phyloP scores from a whole-genome alignment of 1,140 invertebrate genomes.

The Drosophila parvula region DNA sequence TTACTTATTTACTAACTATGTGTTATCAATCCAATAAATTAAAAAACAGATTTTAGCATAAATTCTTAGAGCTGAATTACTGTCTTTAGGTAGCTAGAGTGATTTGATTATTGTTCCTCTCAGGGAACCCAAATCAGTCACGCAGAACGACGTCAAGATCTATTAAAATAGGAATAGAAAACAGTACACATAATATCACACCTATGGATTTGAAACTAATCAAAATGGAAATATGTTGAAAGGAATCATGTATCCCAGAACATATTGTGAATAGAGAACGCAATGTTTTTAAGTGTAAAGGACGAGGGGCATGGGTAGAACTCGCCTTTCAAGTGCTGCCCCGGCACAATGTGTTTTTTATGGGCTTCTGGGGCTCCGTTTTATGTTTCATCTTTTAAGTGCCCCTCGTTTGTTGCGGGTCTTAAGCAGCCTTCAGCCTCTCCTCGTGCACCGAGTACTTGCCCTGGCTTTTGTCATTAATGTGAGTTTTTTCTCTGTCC shows the following conservation, averaged over 20 bases:
- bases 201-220: too few relatives aligned
- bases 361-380: constrained; percentile 70
- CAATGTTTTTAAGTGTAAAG: constrained; percentile 20
- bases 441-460: constrained; percentile 44
- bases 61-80: too few relatives aligned
- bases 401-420: constrained; percentile 71
- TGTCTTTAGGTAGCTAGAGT: too few relatives aligned
- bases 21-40: too few relatives aligned
- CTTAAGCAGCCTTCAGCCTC: constrained; percentile 64
- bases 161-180: too few relatives aligned
- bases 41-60: too few relatives aligned
- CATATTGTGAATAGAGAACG: neutral
- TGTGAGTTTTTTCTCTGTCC: constrained; percentile 51
- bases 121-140: too few relatives aligned
- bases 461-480: constrained; percentile 59
- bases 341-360: constrained; percentile 79
- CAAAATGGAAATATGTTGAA: neutral
- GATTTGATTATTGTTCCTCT: too few relatives aligned
- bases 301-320: constrained; percentile 25
- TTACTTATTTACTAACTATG: too few relatives aligned
- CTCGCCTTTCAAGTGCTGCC: constrained; percentile 67
- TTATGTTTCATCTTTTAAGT: constrained; percentile 81
- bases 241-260: neutral
- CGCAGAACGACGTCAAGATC: too few relatives aligned
- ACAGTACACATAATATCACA: too few relatives aligned